Percentiles rank a stretch among this genome's conserved stretches.
These are phyloP conservation scores for Seira musarum DNA, from an alignment of 2,888 invertebrate species.

Conservation along the genomic window DNA sequence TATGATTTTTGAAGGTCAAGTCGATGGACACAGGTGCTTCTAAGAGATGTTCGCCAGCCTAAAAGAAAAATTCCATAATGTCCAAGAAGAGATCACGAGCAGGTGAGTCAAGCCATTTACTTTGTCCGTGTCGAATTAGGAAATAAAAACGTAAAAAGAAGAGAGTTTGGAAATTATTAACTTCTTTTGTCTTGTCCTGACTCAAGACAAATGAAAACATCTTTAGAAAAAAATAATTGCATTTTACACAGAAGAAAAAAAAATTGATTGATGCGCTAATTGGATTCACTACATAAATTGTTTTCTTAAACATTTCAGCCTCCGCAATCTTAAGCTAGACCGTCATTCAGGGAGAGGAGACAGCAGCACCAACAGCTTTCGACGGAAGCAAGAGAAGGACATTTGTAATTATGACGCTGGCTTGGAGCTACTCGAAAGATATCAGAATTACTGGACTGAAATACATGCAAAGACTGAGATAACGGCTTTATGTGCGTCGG, in stretches of 20 bases:
- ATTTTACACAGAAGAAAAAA: neutral
- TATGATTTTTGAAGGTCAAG: neutral
- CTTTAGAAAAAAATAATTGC: neutral
- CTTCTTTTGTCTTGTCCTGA: neutral
- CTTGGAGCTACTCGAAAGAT: constrained; percentile 80
- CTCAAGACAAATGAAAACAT: too few species aligned
- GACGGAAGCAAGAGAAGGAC: constrained; percentile 63
- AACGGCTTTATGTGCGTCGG: constrained; percentile 77
- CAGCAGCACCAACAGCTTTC: constrained; percentile 24
- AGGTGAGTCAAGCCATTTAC: too few species aligned
- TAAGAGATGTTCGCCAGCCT: constrained; percentile 74
- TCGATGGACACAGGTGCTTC: neutral
- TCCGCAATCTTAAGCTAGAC: constrained; percentile 67
- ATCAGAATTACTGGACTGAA: constrained; percentile 82
- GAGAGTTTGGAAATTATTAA: neutral
- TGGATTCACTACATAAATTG: constrained; percentile 1
- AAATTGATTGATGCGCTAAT: neutral
- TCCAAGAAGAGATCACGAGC: constrained; percentile 74
- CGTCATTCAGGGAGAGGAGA: constrained; percentile 56
- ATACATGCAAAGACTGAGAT: constrained; percentile 80
- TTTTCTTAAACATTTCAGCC: constrained; percentile 35
- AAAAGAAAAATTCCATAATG: constrained; percentile 74
- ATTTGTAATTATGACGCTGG: constrained; percentile 78
- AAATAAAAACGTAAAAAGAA: too few species aligned
- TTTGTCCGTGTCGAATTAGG: neutral